Base-by-base conservation (phyloP, 2,888 invertebrate genomes). In the Pandemis corylana region DNA sequence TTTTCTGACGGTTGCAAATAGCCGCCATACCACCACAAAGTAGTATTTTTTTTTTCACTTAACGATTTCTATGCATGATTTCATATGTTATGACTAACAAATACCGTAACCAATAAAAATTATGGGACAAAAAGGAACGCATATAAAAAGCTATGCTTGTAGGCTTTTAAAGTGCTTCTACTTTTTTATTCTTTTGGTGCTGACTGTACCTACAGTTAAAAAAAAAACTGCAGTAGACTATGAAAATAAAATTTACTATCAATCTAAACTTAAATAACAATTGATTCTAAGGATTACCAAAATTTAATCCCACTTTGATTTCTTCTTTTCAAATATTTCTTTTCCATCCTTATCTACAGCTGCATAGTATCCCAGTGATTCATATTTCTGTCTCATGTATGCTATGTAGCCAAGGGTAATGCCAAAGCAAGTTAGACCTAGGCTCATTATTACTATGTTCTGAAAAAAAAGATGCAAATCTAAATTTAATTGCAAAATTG, bases 381-480 rank as follows among this genome's bases (percentile, higher is more conserved):
- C 97, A 87, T 97, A 97, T 88, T 97, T 97, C 69, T 95, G 94
- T 79, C 97, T 96, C 97, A 98, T 98, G 84, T 98, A 98, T 5
- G 96, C 95, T 76, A 99, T 96, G 85, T 98, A 98, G 12, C 97
- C 97, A 72, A 97, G 89, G 79, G 97, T 97, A 15, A 96, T 92
- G 13, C 96, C 94, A 83, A 98, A 96, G 69, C 97, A 97, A 66
- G 96, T 89, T n/a, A 97, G 84, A 64, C 98, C 98, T 77, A 98
- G 83, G 49, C 95, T 96, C 98, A 98, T 98, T 78, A 98, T 96
- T 4, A 96, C 95, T 81, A 96, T 96, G 91, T 98, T 98, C 98
- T 98, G 95, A 79, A 96, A 96, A 96, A 56, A 81, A 84, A 79
- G 20, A 20, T 20, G 20, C 20, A 78, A 0, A 12, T 5, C 4